These are phyloP conservation scores for Trialeurodes vaporariorum DNA, from an alignment of 1,140 invertebrate species.

Conservation along the genomic window DNA sequence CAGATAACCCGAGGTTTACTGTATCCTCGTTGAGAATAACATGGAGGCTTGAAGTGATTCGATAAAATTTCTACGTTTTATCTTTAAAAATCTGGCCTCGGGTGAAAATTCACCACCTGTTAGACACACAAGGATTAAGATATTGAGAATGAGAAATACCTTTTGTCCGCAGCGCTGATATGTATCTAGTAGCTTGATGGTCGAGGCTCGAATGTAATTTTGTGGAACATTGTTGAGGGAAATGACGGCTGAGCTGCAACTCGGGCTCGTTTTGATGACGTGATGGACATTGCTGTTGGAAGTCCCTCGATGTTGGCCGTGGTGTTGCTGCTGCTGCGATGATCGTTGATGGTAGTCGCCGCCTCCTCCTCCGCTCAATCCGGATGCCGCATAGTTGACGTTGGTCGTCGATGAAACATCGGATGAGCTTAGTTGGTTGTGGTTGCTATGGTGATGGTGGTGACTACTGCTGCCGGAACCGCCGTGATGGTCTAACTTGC, in stretches of 20 bases:
- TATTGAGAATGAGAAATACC: constrained; percentile 33
- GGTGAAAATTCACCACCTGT: too few relatives aligned
- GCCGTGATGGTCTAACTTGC: constrained; percentile 19
- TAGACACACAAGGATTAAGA: too few relatives aligned
- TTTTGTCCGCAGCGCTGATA: constrained; percentile 57
- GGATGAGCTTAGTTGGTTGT: constrained; percentile 14
- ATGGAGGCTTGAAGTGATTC: too few relatives aligned
- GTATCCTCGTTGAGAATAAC: too few relatives aligned
- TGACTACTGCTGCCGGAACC: constrained; percentile 13
- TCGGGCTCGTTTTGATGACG: constrained; percentile 18
- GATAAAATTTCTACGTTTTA: too few relatives aligned
- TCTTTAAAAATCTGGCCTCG: not conserved
- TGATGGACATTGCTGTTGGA: constrained; percentile 11
- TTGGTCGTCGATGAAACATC: constrained; percentile 11
- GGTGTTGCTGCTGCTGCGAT: constrained; percentile 3
- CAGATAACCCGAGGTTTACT: too few relatives aligned
- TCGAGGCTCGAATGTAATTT: constrained; percentile 52
- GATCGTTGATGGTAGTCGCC: too few relatives aligned
- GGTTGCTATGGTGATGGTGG: constrained; percentile 11
- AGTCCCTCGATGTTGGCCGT: constrained; percentile 14
- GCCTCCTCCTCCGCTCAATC: constrained; percentile 5
- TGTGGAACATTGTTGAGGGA: constrained; percentile 28
- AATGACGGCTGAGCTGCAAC: constrained; percentile 8
- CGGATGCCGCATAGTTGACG: constrained; percentile 14
- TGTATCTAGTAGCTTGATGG: constrained; percentile 58